Percentiles rank a stretch among this genome's conserved stretches.
Evolutionary conservation across 2,888 invertebrate species (phyloP).

Genomic region (Junonia oenone): DNA sequence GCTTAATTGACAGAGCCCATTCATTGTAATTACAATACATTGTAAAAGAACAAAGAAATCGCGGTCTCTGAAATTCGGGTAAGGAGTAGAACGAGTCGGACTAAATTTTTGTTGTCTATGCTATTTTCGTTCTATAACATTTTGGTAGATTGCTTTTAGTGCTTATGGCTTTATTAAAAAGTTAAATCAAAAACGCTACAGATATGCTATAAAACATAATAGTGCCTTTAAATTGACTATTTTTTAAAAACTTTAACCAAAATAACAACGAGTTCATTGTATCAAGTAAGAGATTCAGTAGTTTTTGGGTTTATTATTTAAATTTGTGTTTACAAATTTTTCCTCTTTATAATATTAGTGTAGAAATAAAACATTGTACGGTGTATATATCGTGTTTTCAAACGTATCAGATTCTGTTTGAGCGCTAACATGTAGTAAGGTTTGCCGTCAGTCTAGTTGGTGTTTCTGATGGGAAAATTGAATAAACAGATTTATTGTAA

Average conservation of each 20-base stretch:
- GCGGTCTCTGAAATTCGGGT: conserved; percentile 1
- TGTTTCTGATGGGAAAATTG: conserved; percentile 27
- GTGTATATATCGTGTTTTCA: neutral
- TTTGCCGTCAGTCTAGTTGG: conserved; percentile 23
- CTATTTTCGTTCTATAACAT: neutral
- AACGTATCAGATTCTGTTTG: conserved; percentile 8
- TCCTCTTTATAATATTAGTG: no score
- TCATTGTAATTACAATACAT: conserved; percentile 13
- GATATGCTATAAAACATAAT: neutral
- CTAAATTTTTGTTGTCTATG: neutral
- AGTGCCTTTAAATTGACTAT: neutral
- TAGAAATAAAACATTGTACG: no score
- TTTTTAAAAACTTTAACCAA: no score
- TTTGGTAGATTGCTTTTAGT: neutral
- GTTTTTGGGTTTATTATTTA: no score
- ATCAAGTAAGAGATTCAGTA: no score
- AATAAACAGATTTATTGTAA: conserved; percentile 21
- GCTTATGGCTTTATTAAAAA: neutral
- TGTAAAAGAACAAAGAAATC: conserved; percentile 16
- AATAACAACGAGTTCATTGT: no score
- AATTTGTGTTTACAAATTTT: no score
- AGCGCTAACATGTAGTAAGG: conserved; percentile 15
- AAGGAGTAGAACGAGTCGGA: neutral
- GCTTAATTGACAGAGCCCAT: conserved; percentile 18
- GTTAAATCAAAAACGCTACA: neutral